Evolutionary conservation across 2,888 invertebrate species (phyloP), one percentile per base, ranked within the genome.

Genomic region (Laspeyria flexula): DNA sequence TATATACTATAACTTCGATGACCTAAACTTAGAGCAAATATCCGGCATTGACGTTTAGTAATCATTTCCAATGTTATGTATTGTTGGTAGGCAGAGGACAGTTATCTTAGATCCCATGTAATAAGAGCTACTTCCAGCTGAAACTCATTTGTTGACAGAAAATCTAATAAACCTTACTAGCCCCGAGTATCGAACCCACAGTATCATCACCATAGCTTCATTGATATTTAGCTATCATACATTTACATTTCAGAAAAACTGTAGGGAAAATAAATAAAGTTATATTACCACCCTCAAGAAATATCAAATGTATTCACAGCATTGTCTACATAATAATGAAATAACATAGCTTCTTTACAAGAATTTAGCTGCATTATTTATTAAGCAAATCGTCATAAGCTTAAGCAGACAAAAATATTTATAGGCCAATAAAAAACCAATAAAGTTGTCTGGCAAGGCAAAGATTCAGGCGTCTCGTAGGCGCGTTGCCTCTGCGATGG

Each of bases 381-480:
- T 30, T 11, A 11, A 11, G 52, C 60, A 64, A 57, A 63, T 64
- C 65, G 57, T 65, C 31, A 31, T 31, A 13, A 13, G 31, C 7
- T 15, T 13, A 12, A 6, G 2, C 37, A 18, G 6, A 15, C 31
- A 48, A 59, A 51, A 46, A 63, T 56, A 56, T 67, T 68, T 65
- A 68, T 68, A 50, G 60, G 49, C 47, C 54, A 63, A 68, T 65
- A 60, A 69, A 65, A 69, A 55, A 43, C 60, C 55, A 64, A 69
- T 68, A 69, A 59, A 61, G 41, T 55, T 58, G 66, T 56, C 51
- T 50, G 56, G 62, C 51, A 57, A 66, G 60, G 68, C 67, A 58
- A 73, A 76, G 75, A 77, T 76, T 71, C 65, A 55, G 70, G 62
- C 69, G 73, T 66, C 74, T 73, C 70, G 64, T 65, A 67, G 67